Evolutionary conservation across 2,113 vertebrate genomes (phyloP), one percentile per base, ranked within the genome.

Genomic region (Parus major): DNA sequence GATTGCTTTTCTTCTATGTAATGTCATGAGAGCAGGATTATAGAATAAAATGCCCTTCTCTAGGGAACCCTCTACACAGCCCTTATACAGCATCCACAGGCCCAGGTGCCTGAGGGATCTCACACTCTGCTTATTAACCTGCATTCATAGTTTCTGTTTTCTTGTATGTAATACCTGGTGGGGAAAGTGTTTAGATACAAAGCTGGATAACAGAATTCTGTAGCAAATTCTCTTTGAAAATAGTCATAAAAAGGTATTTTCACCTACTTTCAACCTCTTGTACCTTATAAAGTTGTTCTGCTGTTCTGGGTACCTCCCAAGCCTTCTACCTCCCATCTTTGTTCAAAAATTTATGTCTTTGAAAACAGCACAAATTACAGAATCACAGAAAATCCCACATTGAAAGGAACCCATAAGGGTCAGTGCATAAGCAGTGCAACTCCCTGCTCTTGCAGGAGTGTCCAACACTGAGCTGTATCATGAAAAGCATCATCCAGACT

Each of bases 281-380:
- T 23, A 41, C 31, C 22, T 76, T 56, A 47, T 60, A 84, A 70
- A 20, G 10, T 31, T 71, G 4, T 50, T 72, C 16, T 92, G 20
- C 12, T 53, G 2, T 29, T 59, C 28, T 29, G 5, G 33, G 11
- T 24, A 52, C 7, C 5, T 53, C 39, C 7, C 0, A 0, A 66
- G 28, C 8, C n/a, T 61, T 64, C 36, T 15, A 31, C 6, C 1
- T 72, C 13, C 5, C 23, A 28, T 79, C 65, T 47, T 35, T 18
- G 41, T 47, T 72, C 15, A 68, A 39, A 35, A 56, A 39, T 44
- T 20, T 47, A 29, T 68, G 14, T 12, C 13, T 42, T 23, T 66
- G 12, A 72, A 72, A 71, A 44, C 9, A 50, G 4, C 9, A 42
- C 2, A 0, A 52, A 55, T 18, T 35, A 10, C 11, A 85, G 56